Conservation (phyloP, 2,888 invertebrate species). For the Aleiodes leptofemur region DNA sequence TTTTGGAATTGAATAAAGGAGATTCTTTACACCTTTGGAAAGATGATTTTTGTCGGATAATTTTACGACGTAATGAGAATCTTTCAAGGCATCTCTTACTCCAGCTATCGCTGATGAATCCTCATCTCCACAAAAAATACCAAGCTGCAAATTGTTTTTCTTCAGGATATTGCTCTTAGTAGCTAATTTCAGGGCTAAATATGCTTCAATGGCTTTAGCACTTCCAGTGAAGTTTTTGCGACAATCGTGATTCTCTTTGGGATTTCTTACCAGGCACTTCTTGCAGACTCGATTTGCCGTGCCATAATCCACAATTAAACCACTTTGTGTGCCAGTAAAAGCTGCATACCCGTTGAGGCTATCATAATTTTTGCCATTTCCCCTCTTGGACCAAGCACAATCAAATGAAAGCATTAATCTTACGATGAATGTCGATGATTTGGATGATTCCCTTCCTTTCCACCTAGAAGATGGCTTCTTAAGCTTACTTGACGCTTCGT, state of each 20-base stretch:
- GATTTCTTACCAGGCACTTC: background rate
- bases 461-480: conserved; percentile 1
- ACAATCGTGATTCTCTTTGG: conserved; percentile 17
- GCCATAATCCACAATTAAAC: conserved; percentile 9
- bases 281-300: conserved; percentile 9
- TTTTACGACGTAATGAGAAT: conserved; percentile 54
- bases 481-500: background rate
- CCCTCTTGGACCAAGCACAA: too few species aligned
- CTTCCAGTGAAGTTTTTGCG: conserved; percentile 51
- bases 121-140: conserved; percentile 56
- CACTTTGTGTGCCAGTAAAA: conserved; percentile 2
- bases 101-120: conserved; percentile 59
- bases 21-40: conserved; percentile 53
- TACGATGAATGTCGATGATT: background rate
- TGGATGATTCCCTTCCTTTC: background rate
- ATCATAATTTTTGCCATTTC: conserved; percentile 1
- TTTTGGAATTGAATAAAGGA: conserved; percentile 55
- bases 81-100: conserved; percentile 51
- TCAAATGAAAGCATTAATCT: too few species aligned
- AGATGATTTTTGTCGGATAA: conserved; percentile 58
- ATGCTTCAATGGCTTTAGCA: conserved; percentile 63
- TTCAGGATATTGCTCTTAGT: conserved; percentile 51
- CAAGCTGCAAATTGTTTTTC: conserved; percentile 34
- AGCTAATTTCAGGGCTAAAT: conserved; percentile 52
- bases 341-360: background rate